phyloP scores from a whole-genome alignment of 1,140 invertebrate genomes.

The Drosophila micromelanica region DNA sequence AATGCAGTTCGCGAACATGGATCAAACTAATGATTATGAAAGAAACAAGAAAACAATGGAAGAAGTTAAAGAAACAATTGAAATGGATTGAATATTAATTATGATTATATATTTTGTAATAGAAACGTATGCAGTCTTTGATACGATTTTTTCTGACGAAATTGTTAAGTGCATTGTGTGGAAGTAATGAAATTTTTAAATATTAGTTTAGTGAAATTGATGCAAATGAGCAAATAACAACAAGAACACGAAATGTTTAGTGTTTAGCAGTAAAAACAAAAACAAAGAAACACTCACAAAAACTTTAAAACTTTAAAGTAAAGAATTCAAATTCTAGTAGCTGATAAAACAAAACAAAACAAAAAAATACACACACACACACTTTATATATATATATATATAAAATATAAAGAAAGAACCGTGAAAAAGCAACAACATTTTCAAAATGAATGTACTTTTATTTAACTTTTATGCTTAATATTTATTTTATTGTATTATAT shows the following conservation, averaged over 20 bases:
- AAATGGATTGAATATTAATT: constrained; percentile 71
- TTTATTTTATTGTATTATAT: constrained; percentile 83
- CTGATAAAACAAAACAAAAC: constrained; percentile 17
- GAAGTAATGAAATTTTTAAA: constrained; percentile 80
- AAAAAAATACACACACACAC: constrained; percentile 39
- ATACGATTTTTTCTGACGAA: constrained; percentile 78
- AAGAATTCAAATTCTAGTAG: constrained; percentile 25
- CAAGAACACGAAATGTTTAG: constrained; percentile 39
- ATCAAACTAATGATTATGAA: constrained; percentile 17
- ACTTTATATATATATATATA: constrained; percentile 27
- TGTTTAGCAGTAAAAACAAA: constrained; percentile 43
- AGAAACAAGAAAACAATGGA: not conserved
- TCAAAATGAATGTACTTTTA: constrained; percentile 72
- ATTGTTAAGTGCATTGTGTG: constrained; percentile 81
- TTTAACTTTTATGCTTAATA: constrained; percentile 78
- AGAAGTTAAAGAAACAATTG: not conserved
- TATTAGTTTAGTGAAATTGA: constrained; percentile 81
- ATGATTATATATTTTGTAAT: constrained; percentile 80
- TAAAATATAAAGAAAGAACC: constrained; percentile 41
- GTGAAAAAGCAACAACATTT: constrained; percentile 44
- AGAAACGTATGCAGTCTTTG: constrained; percentile 76
- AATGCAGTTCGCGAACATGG: not conserved
- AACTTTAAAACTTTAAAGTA: constrained; percentile 25
- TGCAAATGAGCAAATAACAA: constrained; percentile 37
- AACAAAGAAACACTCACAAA: constrained; percentile 18